These are phyloP conservation scores for Osedax frankpressi DNA, from an alignment of 2,888 invertebrate species.

Conservation along the genomic window DNA sequence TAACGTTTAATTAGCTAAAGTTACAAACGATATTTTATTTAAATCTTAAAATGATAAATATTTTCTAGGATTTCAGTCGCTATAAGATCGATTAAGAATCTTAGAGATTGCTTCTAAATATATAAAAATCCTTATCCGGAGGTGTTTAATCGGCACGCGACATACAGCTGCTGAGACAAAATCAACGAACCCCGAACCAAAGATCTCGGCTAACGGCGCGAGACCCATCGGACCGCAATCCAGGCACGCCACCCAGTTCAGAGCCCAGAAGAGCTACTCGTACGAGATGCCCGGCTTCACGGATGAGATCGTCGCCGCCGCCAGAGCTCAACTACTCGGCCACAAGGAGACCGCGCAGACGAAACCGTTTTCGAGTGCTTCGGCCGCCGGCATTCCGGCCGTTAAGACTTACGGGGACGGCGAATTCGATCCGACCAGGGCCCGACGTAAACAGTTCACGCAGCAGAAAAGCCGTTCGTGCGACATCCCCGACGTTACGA, in stretches of 20 bases:
- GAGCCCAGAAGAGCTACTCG: constrained; percentile 26
- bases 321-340: not conserved
- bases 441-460: constrained; percentile 13
- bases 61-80: no score
- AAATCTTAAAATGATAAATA: no score
- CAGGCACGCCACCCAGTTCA: constrained; percentile 12
- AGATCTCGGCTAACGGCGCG: not conserved
- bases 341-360: not conserved
- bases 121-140: not conserved
- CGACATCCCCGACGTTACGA: constrained; percentile 16
- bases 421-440: not conserved
- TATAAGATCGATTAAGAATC: no score
- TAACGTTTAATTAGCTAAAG: no score
- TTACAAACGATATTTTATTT: no score
- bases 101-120: no score
- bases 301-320: not conserved
- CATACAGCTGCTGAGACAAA: no score
- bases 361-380: not conserved
- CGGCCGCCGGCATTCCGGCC: no score
- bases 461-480: constrained; percentile 25
- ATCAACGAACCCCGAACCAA: no score
- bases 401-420: not conserved
- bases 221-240: not conserved
- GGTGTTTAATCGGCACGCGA: not conserved
- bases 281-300: constrained; percentile 19